Evolutionary conservation across 1,140 invertebrate genomes (phyloP).

Genomic region (Megalonaias nervosa): DNA sequence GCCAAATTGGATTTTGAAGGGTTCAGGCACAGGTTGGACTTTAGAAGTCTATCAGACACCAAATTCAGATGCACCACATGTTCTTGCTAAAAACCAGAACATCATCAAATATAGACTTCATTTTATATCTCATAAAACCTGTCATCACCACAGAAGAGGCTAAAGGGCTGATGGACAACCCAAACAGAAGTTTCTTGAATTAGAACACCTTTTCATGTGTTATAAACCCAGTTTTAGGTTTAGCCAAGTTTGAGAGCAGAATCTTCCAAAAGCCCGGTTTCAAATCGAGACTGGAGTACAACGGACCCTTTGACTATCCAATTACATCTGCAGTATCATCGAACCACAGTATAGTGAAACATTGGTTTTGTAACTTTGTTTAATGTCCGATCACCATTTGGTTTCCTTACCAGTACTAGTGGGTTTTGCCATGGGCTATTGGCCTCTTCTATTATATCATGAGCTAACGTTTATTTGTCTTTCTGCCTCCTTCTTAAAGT

Average conservation of each 20-base stretch:
- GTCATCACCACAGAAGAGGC: constrained; percentile 27
- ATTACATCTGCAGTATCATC: constrained; percentile 42
- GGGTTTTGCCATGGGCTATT: constrained; percentile 27
- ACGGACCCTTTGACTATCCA: constrained; percentile 30
- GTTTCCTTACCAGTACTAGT: constrained; percentile 41
- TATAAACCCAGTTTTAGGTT: constrained; percentile 47
- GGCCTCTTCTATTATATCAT: constrained; percentile 35
- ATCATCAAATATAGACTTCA: constrained; percentile 45
- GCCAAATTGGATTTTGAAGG: constrained; percentile 48
- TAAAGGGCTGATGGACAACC: constrained; percentile 25
- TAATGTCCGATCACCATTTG: constrained; percentile 32
- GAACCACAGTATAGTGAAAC: constrained; percentile 27
- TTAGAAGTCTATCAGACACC: constrained; percentile 32
- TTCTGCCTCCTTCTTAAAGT: too few relatives aligned
- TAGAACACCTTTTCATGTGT: too few relatives aligned
- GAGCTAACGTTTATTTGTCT: constrained; percentile 31
- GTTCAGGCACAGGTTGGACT: constrained; percentile 38
- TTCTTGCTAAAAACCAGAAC: constrained; percentile 31
- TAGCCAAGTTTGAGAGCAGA: constrained; percentile 19
- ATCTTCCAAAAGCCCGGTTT: constrained; percentile 40
- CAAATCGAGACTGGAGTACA: constrained; percentile 35
- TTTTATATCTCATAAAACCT: constrained; percentile 28
- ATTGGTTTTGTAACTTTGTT: too few relatives aligned
- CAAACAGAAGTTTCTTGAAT: constrained; percentile 38
- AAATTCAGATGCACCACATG: constrained; percentile 37